Conservation (phyloP, 2,113 vertebrate genomes). For the Tympanuchus pallidicinctus region DNA sequence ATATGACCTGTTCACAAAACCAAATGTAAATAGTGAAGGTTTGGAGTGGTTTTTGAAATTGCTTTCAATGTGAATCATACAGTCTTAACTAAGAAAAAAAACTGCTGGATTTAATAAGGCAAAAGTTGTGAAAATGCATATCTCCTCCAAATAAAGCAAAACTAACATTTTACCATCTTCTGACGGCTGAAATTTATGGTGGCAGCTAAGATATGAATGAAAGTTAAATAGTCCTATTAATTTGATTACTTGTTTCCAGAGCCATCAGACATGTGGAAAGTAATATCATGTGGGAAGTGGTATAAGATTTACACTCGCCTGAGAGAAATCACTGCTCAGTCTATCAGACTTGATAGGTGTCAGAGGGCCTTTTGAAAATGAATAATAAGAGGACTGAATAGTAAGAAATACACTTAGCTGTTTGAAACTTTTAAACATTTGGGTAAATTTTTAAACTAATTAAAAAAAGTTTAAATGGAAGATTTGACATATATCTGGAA, state of each 20-base stretch:
- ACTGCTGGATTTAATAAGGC: constrained; percentile 49
- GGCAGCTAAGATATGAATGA: constrained; percentile 67
- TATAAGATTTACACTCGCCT: constrained; percentile 55
- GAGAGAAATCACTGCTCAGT: constrained; percentile 63
- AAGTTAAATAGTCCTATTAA: constrained; percentile 71
- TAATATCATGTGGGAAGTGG: constrained; percentile 62
- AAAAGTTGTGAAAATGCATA: constrained; percentile 53
- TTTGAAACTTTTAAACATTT: constrained; percentile 64
- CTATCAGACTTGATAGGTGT: constrained; percentile 74
- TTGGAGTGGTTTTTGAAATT: constrained; percentile 59
- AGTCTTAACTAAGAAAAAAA: constrained; percentile 25
- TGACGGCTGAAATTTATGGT: constrained; percentile 43
- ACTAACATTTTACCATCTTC: constrained; percentile 61
- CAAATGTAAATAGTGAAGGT: constrained; percentile 56
- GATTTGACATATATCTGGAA: constrained; percentile 39
- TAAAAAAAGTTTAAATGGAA: constrained; percentile 59
- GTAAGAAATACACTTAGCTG: constrained; percentile 22
- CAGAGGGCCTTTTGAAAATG: constrained; percentile 61
- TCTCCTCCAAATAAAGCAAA: constrained; percentile 67
- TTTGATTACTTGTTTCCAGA: constrained; percentile 74
- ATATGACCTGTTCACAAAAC: constrained; percentile 49
- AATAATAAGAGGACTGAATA: constrained; percentile 60
- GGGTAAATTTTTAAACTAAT: constrained; percentile 49
- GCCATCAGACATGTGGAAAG: constrained; percentile 56
- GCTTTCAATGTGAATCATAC: constrained; percentile 55